phyloP scores from a whole-genome alignment of 2,797 vertebrate genomes.

The Pantherophis vulpinus region DNA sequence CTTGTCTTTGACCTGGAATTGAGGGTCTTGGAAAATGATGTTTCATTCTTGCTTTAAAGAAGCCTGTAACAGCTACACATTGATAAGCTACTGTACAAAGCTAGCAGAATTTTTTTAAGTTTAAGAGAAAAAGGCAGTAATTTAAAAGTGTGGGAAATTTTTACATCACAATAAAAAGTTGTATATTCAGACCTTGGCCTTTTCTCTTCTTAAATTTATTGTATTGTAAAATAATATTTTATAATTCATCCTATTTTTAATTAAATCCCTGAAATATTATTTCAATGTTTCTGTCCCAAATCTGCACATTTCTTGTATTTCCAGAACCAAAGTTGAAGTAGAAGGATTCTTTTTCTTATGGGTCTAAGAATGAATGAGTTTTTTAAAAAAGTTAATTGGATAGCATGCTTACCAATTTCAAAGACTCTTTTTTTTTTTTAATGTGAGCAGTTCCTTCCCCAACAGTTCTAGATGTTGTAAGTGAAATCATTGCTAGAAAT shows the following conservation, averaged over 20 bases:
- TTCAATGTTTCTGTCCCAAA: neutral
- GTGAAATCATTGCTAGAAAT: constrained; percentile 18
- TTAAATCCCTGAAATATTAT: neutral
- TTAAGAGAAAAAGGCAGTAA: neutral
- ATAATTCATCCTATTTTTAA: neutral
- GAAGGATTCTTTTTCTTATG: neutral
- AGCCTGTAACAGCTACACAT: neutral
- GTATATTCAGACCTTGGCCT: neutral
- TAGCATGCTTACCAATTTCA: neutral
- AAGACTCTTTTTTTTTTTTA: neutral
- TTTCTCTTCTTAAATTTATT: neutral
- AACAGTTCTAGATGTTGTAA: constrained; percentile 23
- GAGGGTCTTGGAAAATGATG: neutral
- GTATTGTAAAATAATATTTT: neutral
- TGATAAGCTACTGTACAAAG: neutral
- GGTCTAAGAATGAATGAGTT: constrained; percentile 19
- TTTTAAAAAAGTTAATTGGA: neutral
- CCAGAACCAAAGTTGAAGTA: neutral
- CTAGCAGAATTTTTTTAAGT: neutral
- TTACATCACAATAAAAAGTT: neutral
- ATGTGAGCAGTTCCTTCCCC: constrained; percentile 7
- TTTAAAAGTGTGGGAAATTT: neutral
- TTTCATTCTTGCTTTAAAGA: neutral
- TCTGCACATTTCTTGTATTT: neutral
- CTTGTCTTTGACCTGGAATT: neutral